phyloP scores from a whole-genome alignment of 1,140 invertebrate genomes.

The Coelopa frigida region DNA sequence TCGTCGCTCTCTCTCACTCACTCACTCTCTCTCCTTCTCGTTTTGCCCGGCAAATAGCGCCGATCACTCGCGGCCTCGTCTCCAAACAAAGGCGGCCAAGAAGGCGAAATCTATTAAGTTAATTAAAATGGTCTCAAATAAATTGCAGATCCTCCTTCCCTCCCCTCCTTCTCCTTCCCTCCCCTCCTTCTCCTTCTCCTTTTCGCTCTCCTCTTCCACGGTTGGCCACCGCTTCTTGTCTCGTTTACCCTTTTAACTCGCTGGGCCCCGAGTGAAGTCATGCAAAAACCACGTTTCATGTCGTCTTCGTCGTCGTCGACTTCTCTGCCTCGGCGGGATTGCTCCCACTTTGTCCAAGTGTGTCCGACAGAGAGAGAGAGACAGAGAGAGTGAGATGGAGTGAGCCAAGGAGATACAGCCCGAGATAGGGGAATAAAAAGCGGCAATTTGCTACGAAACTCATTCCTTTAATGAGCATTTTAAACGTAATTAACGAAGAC shows the following conservation, averaged over 20 bases:
- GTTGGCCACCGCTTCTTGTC: background rate
- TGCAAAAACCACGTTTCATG: too few species aligned
- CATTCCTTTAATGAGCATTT: conserved; percentile 13
- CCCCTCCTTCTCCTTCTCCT: background rate
- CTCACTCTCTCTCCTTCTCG: too few species aligned
- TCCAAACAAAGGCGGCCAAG: too few species aligned
- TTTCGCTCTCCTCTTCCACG: background rate
- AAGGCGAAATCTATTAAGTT: conserved; percentile 9
- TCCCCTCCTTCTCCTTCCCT: background rate
- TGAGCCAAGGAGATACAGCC: too few species aligned
- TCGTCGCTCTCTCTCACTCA: background rate
- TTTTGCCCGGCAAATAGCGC: too few species aligned
- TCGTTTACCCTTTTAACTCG: background rate
- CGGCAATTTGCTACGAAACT: conserved; percentile 10
- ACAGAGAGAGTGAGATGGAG: too few species aligned
- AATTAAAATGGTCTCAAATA: conserved; percentile 11
- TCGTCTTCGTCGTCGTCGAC: too few species aligned
- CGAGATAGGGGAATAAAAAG: too few species aligned
- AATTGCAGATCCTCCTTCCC: background rate
- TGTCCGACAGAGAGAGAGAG: too few species aligned
- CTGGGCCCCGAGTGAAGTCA: background rate
- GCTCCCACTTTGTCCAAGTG: too few species aligned
- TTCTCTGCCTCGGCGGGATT: too few species aligned
- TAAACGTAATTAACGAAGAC: conserved; percentile 11
- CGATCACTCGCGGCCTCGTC: too few species aligned